Evolutionary conservation across 2,797 vertebrate genomes (phyloP).

Genomic region (Sebastes alutus): DNA sequence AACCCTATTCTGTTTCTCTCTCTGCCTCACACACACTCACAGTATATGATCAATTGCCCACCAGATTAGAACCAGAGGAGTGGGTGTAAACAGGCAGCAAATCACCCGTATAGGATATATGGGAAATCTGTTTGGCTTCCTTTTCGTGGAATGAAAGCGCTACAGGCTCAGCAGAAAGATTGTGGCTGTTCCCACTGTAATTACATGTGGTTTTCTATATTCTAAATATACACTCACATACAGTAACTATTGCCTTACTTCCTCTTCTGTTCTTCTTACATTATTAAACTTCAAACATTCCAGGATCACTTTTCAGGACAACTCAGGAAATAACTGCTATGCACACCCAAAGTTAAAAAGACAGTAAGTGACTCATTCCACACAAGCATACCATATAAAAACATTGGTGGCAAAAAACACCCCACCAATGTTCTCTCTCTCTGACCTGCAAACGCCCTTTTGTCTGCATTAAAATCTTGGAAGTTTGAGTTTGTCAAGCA

Average conservation of each 20-base stretch:
- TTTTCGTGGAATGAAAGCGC: constrained; percentile 49
- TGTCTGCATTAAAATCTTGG: not conserved
- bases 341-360: not conserved
- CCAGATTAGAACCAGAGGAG: constrained; percentile 33
- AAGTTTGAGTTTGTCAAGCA: not conserved
- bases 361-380: not conserved
- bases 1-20: constrained; percentile 40
- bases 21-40: constrained; percentile 3
- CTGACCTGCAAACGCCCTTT: not conserved
- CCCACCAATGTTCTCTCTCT: not conserved
- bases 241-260: constrained; percentile 23
- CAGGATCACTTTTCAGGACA: constrained; percentile 7
- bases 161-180: constrained; percentile 56
- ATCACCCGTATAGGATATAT: constrained; percentile 50
- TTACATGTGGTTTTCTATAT: constrained; percentile 72
- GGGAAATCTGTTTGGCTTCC: constrained; percentile 41
- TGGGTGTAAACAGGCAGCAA: constrained; percentile 45
- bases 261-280: constrained; percentile 34
- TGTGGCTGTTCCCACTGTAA: constrained; percentile 68
- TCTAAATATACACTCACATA: constrained; percentile 69
- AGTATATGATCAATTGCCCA: constrained; percentile 39
- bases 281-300: constrained; percentile 43
- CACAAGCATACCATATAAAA: not conserved
- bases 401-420: not conserved
- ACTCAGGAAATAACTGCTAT: not conserved